These are phyloP conservation scores for Metaphire vulgaris DNA, from an alignment of 1,140 invertebrate genomes.

Conservation along the genomic window DNA sequence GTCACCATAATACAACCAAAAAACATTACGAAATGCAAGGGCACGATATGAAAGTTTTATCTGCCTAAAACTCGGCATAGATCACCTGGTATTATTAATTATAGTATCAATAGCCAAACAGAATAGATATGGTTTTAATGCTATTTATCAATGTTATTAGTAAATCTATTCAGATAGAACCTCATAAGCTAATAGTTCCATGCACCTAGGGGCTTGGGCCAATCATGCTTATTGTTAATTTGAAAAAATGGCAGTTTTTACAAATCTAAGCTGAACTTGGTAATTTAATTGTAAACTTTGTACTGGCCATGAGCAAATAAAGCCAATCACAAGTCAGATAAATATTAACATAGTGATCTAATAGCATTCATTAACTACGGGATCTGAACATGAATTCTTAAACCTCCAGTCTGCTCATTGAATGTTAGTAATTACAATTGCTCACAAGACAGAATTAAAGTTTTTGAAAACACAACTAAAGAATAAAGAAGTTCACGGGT, in stretches of 20 bases:
- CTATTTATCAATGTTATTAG: background rate
- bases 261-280: too few relatives aligned
- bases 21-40: background rate
- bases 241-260: too few relatives aligned
- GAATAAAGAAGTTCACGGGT: background rate
- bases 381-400: background rate
- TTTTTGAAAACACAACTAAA: background rate
- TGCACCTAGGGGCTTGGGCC: too few relatives aligned
- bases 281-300: too few relatives aligned
- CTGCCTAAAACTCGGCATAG: background rate
- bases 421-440: background rate
- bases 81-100: background rate
- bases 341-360: too few relatives aligned
- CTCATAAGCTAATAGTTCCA: too few relatives aligned
- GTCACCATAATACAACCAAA: background rate
- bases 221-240: too few relatives aligned
- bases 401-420: background rate
- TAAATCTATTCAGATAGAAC: too few relatives aligned
- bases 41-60: background rate
- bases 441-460: background rate
- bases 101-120: background rate
- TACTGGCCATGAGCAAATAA: too few relatives aligned
- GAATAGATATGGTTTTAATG: background rate
- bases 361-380: too few relatives aligned
- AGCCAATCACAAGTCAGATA: too few relatives aligned